Conservation (phyloP, 2,888 invertebrate genomes). For the Amphipyra berbera region DNA sequence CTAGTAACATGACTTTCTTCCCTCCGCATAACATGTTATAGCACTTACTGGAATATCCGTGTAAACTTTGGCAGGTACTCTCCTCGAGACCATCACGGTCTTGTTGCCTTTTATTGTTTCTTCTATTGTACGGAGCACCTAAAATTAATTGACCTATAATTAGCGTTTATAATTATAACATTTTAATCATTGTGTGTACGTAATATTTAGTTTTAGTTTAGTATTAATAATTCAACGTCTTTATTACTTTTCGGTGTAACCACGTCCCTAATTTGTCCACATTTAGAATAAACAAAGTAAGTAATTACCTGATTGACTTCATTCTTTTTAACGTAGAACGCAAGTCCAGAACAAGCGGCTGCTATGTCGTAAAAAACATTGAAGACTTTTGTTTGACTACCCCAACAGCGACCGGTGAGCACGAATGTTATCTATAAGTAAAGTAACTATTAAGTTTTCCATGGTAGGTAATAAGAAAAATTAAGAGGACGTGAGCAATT, state of each 20-base stretch:
- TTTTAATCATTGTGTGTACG: no score
- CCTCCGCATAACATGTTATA: no score
- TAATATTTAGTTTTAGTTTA: no score
- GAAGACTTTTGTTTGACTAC: neutral
- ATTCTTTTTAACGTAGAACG: conserved; percentile 18
- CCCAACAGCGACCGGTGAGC: conserved; percentile 37
- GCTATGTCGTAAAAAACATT: conserved; percentile 52
- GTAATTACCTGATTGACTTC: conserved; percentile 31
- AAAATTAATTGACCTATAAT: conserved; percentile 7
- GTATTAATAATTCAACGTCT: no score
- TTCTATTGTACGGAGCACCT: conserved; percentile 41
- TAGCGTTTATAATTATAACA: neutral
- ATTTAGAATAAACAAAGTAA: neutral
- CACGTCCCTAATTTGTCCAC: no score
- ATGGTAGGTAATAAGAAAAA: neutral
- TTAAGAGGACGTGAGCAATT: neutral
- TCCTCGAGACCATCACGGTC: conserved; percentile 14
- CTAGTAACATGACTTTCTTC: no score
- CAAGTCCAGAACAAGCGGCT: conserved; percentile 45
- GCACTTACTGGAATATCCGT: conserved; percentile 44
- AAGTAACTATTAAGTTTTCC: neutral
- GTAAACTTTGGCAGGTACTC: conserved; percentile 9
- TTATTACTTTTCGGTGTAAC: no score
- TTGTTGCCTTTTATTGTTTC: conserved; percentile 48
- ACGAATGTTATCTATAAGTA: conserved; percentile 50